These are phyloP conservation scores for Alosa sapidissima DNA, from an alignment of 2,797 vertebrate species.

Conservation along the genomic window DNA sequence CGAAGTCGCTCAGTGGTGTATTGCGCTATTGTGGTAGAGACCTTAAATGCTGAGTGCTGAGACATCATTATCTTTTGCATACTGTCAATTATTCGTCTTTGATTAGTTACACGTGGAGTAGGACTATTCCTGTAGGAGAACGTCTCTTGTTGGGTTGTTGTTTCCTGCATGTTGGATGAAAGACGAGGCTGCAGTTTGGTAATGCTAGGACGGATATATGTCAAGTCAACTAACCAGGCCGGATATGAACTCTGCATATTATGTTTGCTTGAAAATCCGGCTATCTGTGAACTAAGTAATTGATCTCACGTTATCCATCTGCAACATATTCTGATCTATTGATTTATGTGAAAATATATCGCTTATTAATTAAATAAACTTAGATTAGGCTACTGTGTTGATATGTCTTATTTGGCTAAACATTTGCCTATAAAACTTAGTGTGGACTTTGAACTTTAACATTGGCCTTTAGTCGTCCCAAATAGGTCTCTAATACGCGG, in stretches of 20 bases:
- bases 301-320: not conserved
- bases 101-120: not conserved
- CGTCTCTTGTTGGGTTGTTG: not conserved
- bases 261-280: not conserved
- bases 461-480: not conserved
- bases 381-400: not conserved
- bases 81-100: not conserved
- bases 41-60: not conserved
- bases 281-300: not conserved
- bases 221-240: slow-evolving; percentile 62
- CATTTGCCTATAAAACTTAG: not conserved
- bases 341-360: not conserved
- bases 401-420: not conserved
- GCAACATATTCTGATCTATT: not conserved
- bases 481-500: too few relatives aligned
- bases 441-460: not conserved
- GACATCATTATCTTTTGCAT: not conserved
- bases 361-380: too few relatives aligned
- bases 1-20: not conserved
- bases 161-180: not conserved
- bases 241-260: slow-evolving; percentile 62
- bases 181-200: slow-evolving; percentile 61
- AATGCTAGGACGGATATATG: slow-evolving; percentile 59
- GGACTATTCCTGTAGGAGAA: not conserved
- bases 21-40: not conserved